These are phyloP conservation scores for Acanthosepion lycidas DNA, from an alignment of 2,888 invertebrate genomes.

Conservation along the genomic window DNA sequence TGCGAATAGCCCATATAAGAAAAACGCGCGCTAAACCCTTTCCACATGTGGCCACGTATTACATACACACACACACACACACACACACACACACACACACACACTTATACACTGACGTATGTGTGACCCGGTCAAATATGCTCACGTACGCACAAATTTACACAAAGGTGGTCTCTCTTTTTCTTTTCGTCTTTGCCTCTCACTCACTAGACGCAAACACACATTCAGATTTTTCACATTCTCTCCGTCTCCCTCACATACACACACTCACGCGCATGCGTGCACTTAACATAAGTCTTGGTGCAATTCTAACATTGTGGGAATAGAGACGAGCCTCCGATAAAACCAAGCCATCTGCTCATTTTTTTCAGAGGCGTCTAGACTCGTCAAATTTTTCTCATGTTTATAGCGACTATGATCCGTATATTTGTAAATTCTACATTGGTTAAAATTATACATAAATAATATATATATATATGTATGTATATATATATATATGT, in stretches of 20 bases:
- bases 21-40: too few species aligned
- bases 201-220: not conserved
- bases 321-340: too few species aligned
- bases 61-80: not conserved
- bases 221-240: not conserved
- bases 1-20: too few species aligned
- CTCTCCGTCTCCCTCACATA: not conserved
- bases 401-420: too few species aligned
- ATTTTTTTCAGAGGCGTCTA: too few species aligned
- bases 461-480: too few species aligned
- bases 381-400: too few species aligned
- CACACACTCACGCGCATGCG: not conserved
- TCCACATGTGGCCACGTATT: not conserved
- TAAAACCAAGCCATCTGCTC: too few species aligned
- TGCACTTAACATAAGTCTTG: not conserved
- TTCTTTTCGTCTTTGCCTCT: not conserved
- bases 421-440: too few species aligned
- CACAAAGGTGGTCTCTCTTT: not conserved
- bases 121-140: not conserved
- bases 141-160: constrained; percentile 24
- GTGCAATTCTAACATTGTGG: too few species aligned
- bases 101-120: not conserved
- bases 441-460: not conserved
- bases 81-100: not conserved
- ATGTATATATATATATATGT: too few species aligned